Percentiles rank a stretch among this genome's conserved stretches.
phyloP scores from a whole-genome alignment of 2,797 vertebrate genomes.

The Morelia viridis region DNA sequence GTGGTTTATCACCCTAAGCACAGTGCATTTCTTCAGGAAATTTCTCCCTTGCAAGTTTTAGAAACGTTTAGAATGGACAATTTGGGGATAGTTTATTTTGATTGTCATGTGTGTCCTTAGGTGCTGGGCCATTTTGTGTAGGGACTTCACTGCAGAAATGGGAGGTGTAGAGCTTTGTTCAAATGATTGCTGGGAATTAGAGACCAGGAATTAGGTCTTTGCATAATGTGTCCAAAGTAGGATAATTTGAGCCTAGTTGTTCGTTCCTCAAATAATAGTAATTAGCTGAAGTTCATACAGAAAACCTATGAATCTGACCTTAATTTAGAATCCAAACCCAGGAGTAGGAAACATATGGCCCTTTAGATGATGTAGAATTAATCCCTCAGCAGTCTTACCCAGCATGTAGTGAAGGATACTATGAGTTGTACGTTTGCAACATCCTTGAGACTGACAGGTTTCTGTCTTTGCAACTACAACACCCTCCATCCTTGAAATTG shows the following conservation, averaged over 20 bases:
- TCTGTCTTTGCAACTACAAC: not conserved
- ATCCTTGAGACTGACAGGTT: not conserved
- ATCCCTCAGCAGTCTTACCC: not conserved
- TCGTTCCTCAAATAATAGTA: not conserved
- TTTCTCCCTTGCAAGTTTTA: not conserved
- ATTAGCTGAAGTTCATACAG: not conserved
- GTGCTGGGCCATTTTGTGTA: not conserved
- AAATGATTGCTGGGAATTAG: not conserved
- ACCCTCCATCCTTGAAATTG: not conserved
- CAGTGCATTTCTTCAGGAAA: not conserved
- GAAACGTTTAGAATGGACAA: not conserved
- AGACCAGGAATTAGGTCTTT: not conserved
- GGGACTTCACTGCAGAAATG: not conserved
- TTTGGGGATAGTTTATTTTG: not conserved
- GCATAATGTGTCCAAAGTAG: not conserved
- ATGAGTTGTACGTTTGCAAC: not conserved
- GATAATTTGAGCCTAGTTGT: not conserved
- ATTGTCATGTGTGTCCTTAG: not conserved
- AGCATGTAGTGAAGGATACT: not conserved
- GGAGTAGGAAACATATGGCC: too few relatives aligned
- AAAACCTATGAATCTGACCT: not conserved
- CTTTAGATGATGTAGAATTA: not conserved
- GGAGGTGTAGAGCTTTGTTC: not conserved
- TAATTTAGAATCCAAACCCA: too few relatives aligned
- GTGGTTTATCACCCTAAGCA: not conserved